Evolutionary conservation across 2,888 invertebrate species (phyloP).

Genomic region (Meiosimyza decipiens): DNA sequence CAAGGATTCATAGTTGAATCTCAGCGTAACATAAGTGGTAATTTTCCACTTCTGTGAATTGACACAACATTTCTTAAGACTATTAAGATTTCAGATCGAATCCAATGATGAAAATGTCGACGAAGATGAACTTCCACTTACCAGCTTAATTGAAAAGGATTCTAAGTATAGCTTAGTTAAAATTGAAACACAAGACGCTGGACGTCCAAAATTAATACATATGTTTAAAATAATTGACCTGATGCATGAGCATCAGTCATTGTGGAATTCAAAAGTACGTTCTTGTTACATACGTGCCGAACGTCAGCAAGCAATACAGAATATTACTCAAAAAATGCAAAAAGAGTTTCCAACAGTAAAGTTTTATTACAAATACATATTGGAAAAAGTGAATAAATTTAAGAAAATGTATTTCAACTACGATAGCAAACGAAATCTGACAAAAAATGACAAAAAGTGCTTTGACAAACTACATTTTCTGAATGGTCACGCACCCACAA

Average conservation of each 20-base stretch:
- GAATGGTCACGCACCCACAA: neutral
- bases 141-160: neutral
- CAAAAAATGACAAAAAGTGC: conserved; percentile 9
- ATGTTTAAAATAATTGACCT: conserved; percentile 13
- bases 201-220: conserved; percentile 1
- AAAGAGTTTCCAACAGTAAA: conserved; percentile 1
- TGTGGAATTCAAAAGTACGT: conserved; percentile 9
- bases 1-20: too few species aligned
- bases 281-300: neutral
- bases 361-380: conserved; percentile 9
- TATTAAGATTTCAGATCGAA: too few species aligned
- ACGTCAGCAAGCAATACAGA: neutral
- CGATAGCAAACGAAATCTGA: neutral
- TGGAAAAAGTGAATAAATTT: conserved; percentile 8
- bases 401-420: conserved; percentile 17
- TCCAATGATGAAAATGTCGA: too few species aligned
- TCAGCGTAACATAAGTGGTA: too few species aligned
- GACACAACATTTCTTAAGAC: too few species aligned
- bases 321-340: conserved; percentile 4
- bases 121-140: too few species aligned
- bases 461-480: conserved; percentile 21
- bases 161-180: neutral
- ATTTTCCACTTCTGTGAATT: too few species aligned
- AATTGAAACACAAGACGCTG: neutral
- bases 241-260: neutral